Evolutionary conservation across 2,888 invertebrate genomes (phyloP).

Genomic region (Cosmia pyralina): DNA sequence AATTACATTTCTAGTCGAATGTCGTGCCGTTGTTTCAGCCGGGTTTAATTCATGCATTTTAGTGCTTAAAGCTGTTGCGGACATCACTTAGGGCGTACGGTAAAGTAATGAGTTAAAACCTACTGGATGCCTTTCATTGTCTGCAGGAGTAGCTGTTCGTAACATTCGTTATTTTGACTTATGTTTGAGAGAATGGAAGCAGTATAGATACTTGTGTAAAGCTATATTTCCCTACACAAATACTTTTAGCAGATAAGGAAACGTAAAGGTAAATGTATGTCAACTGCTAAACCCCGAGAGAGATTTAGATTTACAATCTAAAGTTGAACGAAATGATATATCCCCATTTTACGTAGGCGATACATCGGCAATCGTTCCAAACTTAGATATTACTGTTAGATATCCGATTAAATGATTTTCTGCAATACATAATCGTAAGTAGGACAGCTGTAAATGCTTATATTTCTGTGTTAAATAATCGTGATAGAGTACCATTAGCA

Average conservation of each 20-base stretch:
- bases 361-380: constrained; percentile 2
- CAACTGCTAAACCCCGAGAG: constrained; percentile 14
- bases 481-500: constrained; percentile 32
- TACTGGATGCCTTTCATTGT: background rate
- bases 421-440: background rate
- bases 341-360: constrained; percentile 23
- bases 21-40: constrained; percentile 71
- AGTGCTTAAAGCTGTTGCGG: constrained; percentile 64
- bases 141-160: background rate
- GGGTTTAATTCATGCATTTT: constrained; percentile 74
- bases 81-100: constrained; percentile 63
- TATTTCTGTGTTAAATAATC: background rate
- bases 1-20: constrained; percentile 76
- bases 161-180: constrained; percentile 9
- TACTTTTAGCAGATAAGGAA: constrained; percentile 20
- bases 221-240: background rate
- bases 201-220: background rate
- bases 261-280: constrained; percentile 11
- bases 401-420: background rate
- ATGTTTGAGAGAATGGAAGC: constrained; percentile 3
- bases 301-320: constrained; percentile 35
- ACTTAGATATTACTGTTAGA: background rate
- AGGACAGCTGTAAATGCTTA: constrained; percentile 1
- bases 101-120: constrained; percentile 64
- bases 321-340: constrained; percentile 3